These are phyloP conservation scores for Tachystola acroxantha DNA, from an alignment of 2,888 invertebrate genomes.

Conservation along the genomic window DNA sequence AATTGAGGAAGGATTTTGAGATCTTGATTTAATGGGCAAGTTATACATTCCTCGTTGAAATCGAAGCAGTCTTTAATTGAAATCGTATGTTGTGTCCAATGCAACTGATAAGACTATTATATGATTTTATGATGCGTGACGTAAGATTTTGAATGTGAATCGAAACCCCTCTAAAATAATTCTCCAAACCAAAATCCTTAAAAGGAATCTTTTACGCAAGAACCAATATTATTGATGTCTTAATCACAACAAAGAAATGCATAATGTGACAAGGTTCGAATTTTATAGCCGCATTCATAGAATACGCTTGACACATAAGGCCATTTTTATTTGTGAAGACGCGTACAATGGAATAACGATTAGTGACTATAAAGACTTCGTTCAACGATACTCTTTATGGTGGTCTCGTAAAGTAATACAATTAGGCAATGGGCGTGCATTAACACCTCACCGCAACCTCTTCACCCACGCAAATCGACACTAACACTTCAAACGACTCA, in stretches of 20 bases:
- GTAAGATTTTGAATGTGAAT: slow-evolving; percentile 40
- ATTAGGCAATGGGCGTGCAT: slow-evolving; percentile 72
- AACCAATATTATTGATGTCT: slow-evolving; percentile 16
- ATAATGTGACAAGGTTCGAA: slow-evolving; percentile 27
- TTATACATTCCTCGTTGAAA: slow-evolving; percentile 60
- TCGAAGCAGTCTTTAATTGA: slow-evolving; percentile 71
- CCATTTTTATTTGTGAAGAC: slow-evolving; percentile 34
- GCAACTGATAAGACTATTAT: slow-evolving; percentile 54
- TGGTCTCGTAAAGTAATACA: slow-evolving; percentile 68
- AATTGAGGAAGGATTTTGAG: slow-evolving; percentile 20
- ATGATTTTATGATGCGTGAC: slow-evolving; percentile 42
- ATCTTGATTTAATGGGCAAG: slow-evolving; percentile 46
- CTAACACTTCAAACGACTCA: slow-evolving; percentile 35
- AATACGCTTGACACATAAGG: slow-evolving; percentile 30
- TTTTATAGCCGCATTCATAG: slow-evolving; percentile 33
- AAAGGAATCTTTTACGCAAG: too few relatives aligned
- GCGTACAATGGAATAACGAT: slow-evolving; percentile 54
- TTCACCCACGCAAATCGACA: slow-evolving; percentile 58
- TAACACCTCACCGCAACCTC: slow-evolving; percentile 63
- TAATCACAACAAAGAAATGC: slow-evolving; percentile 26
- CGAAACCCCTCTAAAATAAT: slow-evolving; percentile 17
- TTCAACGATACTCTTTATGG: slow-evolving; percentile 56
- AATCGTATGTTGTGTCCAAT: slow-evolving; percentile 71
- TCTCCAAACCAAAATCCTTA: background rate
- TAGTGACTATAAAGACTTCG: slow-evolving; percentile 56